A percentile compares a stretch with the other conserved stretches of the same genome.
Evolutionary conservation across 2,113 vertebrate species (phyloP).

Genomic region (Mesitornis unicolor): DNA sequence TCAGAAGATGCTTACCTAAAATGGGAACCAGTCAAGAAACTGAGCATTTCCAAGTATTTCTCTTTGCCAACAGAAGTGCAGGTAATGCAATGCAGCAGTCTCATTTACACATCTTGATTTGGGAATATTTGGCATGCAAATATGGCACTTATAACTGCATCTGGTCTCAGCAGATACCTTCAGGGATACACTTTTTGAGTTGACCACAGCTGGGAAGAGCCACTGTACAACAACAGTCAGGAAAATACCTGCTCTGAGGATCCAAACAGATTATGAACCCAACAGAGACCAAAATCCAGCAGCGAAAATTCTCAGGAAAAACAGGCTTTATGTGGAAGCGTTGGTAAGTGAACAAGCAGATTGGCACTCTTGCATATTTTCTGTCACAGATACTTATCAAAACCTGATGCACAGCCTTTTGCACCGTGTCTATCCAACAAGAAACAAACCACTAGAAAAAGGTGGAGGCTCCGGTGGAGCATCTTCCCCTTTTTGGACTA

Average conservation of each 20-base stretch:
- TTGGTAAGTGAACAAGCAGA: not conserved
- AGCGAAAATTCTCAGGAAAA: not conserved
- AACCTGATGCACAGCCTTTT: not conserved
- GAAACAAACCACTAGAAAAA: not conserved
- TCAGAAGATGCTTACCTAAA: not conserved
- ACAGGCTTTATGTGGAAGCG: not conserved
- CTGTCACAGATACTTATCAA: not conserved
- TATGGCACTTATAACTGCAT: rapidly evolving
- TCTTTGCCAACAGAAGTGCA: not conserved
- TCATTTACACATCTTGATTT: not conserved
- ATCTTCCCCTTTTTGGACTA: not conserved
- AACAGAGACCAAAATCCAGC: not conserved
- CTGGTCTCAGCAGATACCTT: not conserved
- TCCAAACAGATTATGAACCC: not conserved
- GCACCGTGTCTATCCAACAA: not conserved
- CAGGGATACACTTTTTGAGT: not conserved
- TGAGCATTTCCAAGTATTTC: not conserved
- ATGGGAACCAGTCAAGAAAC: not conserved
- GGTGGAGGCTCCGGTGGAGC: not conserved
- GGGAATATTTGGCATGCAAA: not conserved
- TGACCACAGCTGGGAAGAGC: not conserved
- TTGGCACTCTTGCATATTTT: not conserved
- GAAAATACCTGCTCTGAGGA: not conserved
- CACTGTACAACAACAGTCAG: not conserved
- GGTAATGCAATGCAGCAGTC: not conserved